phyloP scores from a whole-genome alignment of 2,797 vertebrate genomes.

The Lepus oiostolus region DNA sequence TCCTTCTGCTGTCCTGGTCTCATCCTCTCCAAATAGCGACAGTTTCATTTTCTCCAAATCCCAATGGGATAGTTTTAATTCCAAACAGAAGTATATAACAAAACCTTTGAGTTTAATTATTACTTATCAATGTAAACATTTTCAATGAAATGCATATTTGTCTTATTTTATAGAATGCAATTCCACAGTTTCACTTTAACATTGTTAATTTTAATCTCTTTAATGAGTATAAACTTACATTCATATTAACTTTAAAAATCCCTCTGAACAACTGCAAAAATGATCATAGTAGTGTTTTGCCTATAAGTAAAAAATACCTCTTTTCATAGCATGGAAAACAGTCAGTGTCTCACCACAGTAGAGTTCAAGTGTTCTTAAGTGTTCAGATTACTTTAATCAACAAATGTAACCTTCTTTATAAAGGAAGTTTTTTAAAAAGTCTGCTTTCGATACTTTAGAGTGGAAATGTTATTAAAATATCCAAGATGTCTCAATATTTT shows the following conservation, averaged over 20 bases:
- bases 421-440: neutral
- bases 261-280: slow-evolving; percentile 36
- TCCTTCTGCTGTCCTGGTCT: neutral
- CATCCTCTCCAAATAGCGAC: neutral
- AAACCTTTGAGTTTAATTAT: neutral
- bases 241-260: neutral
- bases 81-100: slow-evolving; percentile 23
- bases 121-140: neutral
- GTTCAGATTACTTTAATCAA: slow-evolving; percentile 71
- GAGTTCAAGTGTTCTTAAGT: neutral
- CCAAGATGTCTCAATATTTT: slow-evolving; percentile 80
- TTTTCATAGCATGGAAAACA: slow-evolving; percentile 71
- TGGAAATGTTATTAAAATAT: slow-evolving; percentile 78
- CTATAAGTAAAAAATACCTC: neutral
- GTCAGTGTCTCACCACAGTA: neutral
- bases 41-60: slow-evolving; percentile 71
- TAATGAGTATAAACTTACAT: neutral
- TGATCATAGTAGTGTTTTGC: neutral
- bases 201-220: slow-evolving; percentile 60
- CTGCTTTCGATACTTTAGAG: slow-evolving; percentile 72
- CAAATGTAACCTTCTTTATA: slow-evolving; percentile 69
- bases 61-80: slow-evolving; percentile 21
- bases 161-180: neutral
- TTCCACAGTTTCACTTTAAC: slow-evolving; percentile 25
- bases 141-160: neutral